Conservation (phyloP, 2,888 invertebrate genomes). For the Pristionchus mayeri region DNA sequence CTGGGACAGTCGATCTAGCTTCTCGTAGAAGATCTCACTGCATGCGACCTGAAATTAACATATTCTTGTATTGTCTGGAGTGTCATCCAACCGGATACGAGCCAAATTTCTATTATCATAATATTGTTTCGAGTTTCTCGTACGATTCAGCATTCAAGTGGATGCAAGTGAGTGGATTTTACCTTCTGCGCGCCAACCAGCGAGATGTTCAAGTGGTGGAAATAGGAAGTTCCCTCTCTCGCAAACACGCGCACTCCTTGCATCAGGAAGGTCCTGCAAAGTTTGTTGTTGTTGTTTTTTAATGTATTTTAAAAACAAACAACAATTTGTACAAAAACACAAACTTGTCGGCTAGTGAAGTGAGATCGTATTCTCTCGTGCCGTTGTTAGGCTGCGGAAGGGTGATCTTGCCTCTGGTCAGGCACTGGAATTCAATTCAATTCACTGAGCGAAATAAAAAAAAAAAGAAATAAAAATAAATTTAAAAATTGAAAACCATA, state of each 20-base stretch:
- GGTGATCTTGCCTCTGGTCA: slow-evolving; percentile 74
- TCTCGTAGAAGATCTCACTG: slow-evolving; percentile 4
- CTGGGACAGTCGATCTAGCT: background rate
- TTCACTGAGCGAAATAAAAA: no score
- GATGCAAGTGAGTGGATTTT: background rate
- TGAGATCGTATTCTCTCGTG: slow-evolving; percentile 67
- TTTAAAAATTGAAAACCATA: no score
- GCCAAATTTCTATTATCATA: background rate
- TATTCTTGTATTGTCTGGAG: no score
- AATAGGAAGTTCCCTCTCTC: slow-evolving; percentile 74
- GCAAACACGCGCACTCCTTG: slow-evolving; percentile 76
- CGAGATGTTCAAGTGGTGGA: slow-evolving; percentile 71
- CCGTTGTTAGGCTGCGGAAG: slow-evolving; percentile 52
- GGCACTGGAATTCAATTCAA: slow-evolving; percentile 70
- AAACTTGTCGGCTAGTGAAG: slow-evolving; percentile 53
- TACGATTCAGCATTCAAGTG: background rate
- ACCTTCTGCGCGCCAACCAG: slow-evolving; percentile 59
- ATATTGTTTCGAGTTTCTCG: no score
- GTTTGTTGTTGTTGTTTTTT: background rate
- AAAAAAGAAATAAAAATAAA: no score
- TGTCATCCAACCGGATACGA: no score
- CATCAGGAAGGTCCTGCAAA: slow-evolving; percentile 76
- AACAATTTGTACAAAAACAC: background rate
- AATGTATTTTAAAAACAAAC: background rate
- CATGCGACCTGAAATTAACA: slow-evolving; percentile 23